Conservation (phyloP, 2,797 vertebrate genomes). For the Mergus octosetaceus region DNA sequence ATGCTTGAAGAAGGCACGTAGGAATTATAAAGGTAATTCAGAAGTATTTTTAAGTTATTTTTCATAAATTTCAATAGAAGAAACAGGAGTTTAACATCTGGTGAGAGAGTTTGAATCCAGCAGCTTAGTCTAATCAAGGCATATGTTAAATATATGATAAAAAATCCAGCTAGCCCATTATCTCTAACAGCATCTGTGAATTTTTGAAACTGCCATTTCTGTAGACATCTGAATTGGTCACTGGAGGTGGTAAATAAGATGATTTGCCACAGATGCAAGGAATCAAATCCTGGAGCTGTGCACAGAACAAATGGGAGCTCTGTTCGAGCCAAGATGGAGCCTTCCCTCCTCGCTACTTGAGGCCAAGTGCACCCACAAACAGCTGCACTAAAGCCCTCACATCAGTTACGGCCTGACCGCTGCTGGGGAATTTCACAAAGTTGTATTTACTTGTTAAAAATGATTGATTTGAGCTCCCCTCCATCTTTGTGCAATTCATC, state of each 20-base stretch:
- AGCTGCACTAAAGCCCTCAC: slow-evolving; percentile 49
- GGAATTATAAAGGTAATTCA: neutral
- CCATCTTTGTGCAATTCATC: neutral
- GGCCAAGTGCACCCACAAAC: slow-evolving; percentile 45
- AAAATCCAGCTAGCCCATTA: neutral
- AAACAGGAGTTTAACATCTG: neutral
- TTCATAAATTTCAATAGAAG: neutral
- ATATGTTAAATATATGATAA: neutral
- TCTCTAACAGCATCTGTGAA: neutral
- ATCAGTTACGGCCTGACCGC: slow-evolving; percentile 31
- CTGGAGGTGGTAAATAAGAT: slow-evolving; percentile 63
- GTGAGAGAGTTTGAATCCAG: neutral
- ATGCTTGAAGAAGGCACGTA: neutral
- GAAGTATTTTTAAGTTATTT: neutral
- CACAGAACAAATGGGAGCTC: slow-evolving; percentile 46
- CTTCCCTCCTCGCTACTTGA: neutral
- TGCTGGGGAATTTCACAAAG: slow-evolving; percentile 11
- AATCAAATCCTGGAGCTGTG: neutral
- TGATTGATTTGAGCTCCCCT: slow-evolving; percentile 18
- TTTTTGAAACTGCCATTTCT: slow-evolving; percentile 39
- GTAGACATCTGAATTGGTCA: slow-evolving; percentile 46
- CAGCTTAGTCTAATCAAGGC: neutral
- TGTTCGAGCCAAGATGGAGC: slow-evolving; percentile 14
- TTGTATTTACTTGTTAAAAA: slow-evolving; percentile 46
- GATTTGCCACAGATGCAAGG: slow-evolving; percentile 57